These are phyloP conservation scores for Carlito syrichta DNA, from an alignment of 2,113 vertebrate species.

Conservation along the genomic window DNA sequence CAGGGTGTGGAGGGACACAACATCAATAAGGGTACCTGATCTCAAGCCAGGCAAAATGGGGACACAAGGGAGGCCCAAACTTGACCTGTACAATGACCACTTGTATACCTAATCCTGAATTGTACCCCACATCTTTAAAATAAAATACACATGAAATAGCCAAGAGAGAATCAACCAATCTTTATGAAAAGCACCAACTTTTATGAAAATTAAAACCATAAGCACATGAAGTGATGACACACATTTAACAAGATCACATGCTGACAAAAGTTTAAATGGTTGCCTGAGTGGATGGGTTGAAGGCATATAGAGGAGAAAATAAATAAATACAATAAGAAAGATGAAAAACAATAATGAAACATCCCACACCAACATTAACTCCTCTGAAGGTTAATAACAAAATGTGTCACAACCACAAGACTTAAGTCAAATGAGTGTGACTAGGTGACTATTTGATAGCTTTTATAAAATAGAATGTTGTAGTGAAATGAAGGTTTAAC, in stretches of 20 bases:
- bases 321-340: background rate
- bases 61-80: too few species aligned
- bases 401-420: background rate
- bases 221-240: background rate
- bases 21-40: too few species aligned
- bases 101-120: too few species aligned
- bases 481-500: background rate
- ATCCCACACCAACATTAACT: background rate
- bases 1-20: too few species aligned
- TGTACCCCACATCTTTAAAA: too few species aligned
- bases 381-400: background rate
- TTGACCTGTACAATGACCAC: too few species aligned
- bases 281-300: background rate
- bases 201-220: background rate
- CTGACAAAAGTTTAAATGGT: background rate
- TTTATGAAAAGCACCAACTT: background rate
- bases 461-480: background rate
- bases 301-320: background rate
- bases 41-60: too few species aligned
- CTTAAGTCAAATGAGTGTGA: background rate
- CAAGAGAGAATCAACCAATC: background rate
- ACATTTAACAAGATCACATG: background rate
- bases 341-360: background rate
- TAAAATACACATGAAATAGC: too few species aligned
- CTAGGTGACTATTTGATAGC: background rate